Conservation (phyloP, 2,113 vertebrate genomes). For the Bombycilla garrulus region DNA sequence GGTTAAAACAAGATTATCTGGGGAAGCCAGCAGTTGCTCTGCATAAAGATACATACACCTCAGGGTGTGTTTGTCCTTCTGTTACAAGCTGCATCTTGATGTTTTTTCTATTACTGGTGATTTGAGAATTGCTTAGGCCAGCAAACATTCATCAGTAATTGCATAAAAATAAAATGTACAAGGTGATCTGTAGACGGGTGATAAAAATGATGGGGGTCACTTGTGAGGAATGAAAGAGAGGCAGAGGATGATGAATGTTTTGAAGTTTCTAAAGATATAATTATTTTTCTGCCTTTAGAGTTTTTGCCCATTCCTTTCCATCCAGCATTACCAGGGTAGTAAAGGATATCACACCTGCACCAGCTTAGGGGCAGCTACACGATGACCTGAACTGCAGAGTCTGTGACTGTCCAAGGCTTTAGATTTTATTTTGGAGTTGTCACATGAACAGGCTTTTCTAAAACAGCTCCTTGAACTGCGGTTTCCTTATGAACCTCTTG, state of each 20-base stretch:
- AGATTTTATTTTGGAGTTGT: not conserved
- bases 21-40: constrained; percentile 9
- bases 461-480: not conserved
- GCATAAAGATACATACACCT: constrained; percentile 31
- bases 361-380: not conserved
- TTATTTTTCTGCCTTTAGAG: not conserved
- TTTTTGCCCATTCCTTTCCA: not conserved
- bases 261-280: not conserved
- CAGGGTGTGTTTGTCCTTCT: constrained; percentile 51
- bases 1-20: not conserved
- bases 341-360: not conserved
- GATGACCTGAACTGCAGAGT: not conserved
- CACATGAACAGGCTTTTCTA: not conserved
- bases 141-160: not conserved
- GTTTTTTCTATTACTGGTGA: not conserved
- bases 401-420: not conserved
- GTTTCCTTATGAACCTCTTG: not conserved
- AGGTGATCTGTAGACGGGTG: not conserved
- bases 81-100: constrained; percentile 23
- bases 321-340: not conserved
- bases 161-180: constrained; percentile 3
- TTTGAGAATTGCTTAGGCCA: constrained; percentile 35
- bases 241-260: not conserved
- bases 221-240: not conserved
- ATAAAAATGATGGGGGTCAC: not conserved